Conservation (phyloP, 1,140 invertebrate genomes). For the Drosophila triauraria region DNA sequence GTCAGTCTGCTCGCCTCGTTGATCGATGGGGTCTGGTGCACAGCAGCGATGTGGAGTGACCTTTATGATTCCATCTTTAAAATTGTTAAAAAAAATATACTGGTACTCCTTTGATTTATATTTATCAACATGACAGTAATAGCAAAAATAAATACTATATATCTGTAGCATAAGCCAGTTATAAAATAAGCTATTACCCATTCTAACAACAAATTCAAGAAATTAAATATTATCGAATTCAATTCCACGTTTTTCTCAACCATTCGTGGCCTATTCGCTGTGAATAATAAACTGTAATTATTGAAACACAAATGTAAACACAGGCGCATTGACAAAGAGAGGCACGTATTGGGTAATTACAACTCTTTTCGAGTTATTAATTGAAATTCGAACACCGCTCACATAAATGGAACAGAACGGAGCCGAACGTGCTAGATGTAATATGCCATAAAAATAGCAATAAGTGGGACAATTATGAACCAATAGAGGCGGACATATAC, state of each 20-base stretch:
- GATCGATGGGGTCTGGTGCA: slow-evolving; percentile 54
- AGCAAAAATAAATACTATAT: too few species aligned
- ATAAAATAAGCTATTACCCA: neutral
- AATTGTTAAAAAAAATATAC: neutral
- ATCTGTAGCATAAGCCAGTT: too few species aligned
- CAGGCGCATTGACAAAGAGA: slow-evolving; percentile 9
- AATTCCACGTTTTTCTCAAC: neutral
- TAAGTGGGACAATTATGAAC: slow-evolving; percentile 51
- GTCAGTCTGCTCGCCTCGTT: slow-evolving; percentile 54
- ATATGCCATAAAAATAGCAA: slow-evolving; percentile 42
- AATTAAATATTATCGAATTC: neutral
- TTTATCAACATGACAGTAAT: neutral
- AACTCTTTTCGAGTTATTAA: slow-evolving; percentile 65
- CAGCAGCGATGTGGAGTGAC: neutral
- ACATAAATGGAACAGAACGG: slow-evolving; percentile 42
- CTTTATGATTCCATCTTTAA: neutral
- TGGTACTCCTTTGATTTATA: neutral
- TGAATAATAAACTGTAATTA: slow-evolving; percentile 53
- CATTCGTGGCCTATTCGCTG: slow-evolving; percentile 14
- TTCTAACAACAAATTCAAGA: too few species aligned
- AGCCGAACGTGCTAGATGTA: slow-evolving; percentile 33
- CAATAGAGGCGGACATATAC: slow-evolving; percentile 19
- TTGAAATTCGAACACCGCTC: slow-evolving; percentile 53
- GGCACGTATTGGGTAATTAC: slow-evolving; percentile 57
- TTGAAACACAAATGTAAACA: slow-evolving; percentile 34